Base-by-base conservation (phyloP, 2,888 invertebrate species). In the Dendrolimus houi region DNA sequence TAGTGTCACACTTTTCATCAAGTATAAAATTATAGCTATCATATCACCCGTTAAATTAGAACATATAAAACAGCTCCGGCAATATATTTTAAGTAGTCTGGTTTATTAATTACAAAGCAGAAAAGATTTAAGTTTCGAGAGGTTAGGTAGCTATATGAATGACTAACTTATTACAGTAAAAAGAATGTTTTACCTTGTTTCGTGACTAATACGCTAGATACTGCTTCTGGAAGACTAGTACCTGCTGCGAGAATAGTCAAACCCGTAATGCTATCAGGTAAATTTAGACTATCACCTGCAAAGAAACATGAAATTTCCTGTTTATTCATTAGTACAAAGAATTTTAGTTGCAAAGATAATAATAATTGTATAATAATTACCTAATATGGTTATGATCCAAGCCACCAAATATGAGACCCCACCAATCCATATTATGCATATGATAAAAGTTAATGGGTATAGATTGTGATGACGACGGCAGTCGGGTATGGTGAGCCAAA, bases 241-340 rank as follows among this genome's bases (percentile, higher is more conserved):
- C 97, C 97, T 1, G 96, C 95, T 0, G 97, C 96, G 41, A 97
- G 88, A 68, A 97, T 94, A 3, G 96, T 96, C 58, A 97, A 89
- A 0, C 97, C 97, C 88, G 96, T 96, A 12, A 97, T 95, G 42
- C 96, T 95, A 79, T 97, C 96, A 0, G 97, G 96, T 56, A 97
- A 94, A 64, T 93, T 89, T 13, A 96, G 82, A 0, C 96, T 95
- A 71, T 95, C 95, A 55, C 96, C 96, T 94, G 29, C 29, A 29
- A 29, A 29, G 29, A 29, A 29, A 29, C 29, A 29, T 29, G 29
- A 29, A 29, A 29, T 29, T 29, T 3, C 29, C 29, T 29, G 6
- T 29, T 29, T 29, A 29, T 29, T 29, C 29, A 6, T 29, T 29
- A 29, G 6, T 29, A 29, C 29, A 29, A 29, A 29, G 29, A 29